A percentile compares a stretch with the other conserved stretches of the same genome.
These are phyloP conservation scores for Augochlorella aurata DNA, from an alignment of 2,888 invertebrate genomes.

Conservation along the genomic window DNA sequence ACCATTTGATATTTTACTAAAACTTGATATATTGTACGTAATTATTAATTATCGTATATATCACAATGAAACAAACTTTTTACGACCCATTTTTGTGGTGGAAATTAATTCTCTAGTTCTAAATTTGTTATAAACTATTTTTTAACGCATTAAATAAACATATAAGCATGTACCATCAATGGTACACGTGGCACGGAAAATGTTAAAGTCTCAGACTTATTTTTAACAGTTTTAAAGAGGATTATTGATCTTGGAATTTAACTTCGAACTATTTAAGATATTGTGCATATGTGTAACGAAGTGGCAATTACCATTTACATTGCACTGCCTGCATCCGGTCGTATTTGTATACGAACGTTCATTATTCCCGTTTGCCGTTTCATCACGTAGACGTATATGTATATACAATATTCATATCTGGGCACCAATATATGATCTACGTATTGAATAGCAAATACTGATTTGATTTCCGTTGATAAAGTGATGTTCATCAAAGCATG, in stretches of 20 bases:
- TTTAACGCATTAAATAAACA: no score
- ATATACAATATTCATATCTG: conserved; percentile 1
- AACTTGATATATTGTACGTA: no score
- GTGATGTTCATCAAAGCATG: not conserved
- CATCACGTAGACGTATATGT: not conserved
- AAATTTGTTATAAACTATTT: no score
- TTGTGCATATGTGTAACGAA: not conserved
- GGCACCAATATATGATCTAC: not conserved
- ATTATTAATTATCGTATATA: no score
- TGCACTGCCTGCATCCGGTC: not conserved
- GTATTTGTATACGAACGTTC: not conserved
- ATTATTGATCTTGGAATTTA: not conserved
- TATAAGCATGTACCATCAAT: no score
- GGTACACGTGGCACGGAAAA: no score
- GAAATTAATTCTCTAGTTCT: no score
- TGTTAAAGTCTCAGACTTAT: not conserved
- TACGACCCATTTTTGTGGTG: no score
- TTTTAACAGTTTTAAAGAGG: not conserved
- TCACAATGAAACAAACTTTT: no score
- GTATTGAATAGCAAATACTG: not conserved
- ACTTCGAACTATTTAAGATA: not conserved
- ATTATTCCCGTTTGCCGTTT: conserved; percentile 2
- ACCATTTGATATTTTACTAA: no score
- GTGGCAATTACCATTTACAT: not conserved
- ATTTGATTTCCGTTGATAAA: not conserved